phyloP scores from a whole-genome alignment of 2,888 invertebrate species.

The Catocala sponsa region DNA sequence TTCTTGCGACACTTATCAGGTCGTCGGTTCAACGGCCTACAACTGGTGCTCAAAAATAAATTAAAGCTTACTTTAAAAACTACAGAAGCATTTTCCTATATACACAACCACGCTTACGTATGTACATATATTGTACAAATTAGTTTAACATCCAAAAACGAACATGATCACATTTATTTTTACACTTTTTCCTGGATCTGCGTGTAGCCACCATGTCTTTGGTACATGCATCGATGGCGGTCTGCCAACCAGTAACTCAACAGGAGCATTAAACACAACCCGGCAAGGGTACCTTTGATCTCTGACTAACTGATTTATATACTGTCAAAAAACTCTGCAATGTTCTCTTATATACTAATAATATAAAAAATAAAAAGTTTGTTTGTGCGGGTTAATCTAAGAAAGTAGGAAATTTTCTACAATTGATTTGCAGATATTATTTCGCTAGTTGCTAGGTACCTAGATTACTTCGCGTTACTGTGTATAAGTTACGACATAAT shows the following conservation, averaged over 20 bases:
- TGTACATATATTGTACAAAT: not conserved
- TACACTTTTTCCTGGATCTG: conserved; percentile 13
- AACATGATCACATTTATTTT: conserved; percentile 14
- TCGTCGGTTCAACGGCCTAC: no score
- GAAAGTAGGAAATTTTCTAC: no score
- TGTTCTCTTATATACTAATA: conserved; percentile 1
- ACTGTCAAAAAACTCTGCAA: conserved; percentile 37
- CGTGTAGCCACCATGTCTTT: conserved; percentile 41
- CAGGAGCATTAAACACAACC: conserved; percentile 32
- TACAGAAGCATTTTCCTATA: no score
- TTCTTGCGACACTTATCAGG: no score
- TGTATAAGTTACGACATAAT: no score
- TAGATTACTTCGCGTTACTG: no score
- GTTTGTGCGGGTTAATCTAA: no score
- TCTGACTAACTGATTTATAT: conserved; percentile 41
- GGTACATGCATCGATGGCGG: conserved; percentile 33
- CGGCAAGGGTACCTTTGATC: conserved; percentile 52
- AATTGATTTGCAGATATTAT: no score
- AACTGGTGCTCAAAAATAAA: no score
- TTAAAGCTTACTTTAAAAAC: no score
- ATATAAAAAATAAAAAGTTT: not conserved
- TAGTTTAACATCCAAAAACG: not conserved
- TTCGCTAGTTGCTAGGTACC: no score
- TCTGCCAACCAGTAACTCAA: conserved; percentile 37
- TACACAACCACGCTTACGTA: no score